Evolutionary conservation across 2,888 invertebrate species (phyloP), one percentile per base, ranked within the genome.

Genomic region (Calameuta idolon): DNA sequence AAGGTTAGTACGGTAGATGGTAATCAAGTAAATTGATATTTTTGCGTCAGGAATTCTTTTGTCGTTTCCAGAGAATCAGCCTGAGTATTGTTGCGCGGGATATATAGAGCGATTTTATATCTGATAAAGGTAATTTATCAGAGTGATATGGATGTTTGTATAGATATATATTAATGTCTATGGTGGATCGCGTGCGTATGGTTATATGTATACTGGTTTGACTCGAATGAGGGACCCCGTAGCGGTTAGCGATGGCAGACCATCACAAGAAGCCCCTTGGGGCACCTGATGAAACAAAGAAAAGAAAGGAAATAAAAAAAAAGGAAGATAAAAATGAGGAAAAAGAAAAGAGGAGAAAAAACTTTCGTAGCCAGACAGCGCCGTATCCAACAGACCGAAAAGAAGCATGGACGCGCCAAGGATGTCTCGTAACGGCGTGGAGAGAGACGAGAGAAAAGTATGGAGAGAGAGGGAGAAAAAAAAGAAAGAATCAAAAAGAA

Each of bases 401-500:
- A 55, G 55, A 55, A 55, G 55, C 55, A 55, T 23, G 55, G 55
- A 55, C 23, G 55, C 55, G 55, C 55, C 55, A 55, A 23, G 55
- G 55, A 55, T 55, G 55, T 23, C 55, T 55, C 55, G 55, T 55
- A 55, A 55, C 55, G 55, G 55, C 55, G 23, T 23, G 9, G 55
- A 55, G 23, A 55, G 9, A 55, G 55, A 55, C 55, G 55, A 55
- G 40, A 40, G 55, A 55, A 55, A 55, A 55, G 15, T 15, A 23
- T 68, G 69, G 35, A 34, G 68, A 3, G 3, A 69, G 3, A 3
- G 68, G 33, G 3, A 69, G 3, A 3, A 35, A 34, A 5, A 34
- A 23, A 31, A 75, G 34, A 23, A 69, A 31, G 31, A 71, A 74
- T 75, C 37, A 37, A 12, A 37, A 76, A 74, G 79, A 79, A 81